phyloP scores from a whole-genome alignment of 2,888 invertebrate genomes.

The Pseudoips prasinana region DNA sequence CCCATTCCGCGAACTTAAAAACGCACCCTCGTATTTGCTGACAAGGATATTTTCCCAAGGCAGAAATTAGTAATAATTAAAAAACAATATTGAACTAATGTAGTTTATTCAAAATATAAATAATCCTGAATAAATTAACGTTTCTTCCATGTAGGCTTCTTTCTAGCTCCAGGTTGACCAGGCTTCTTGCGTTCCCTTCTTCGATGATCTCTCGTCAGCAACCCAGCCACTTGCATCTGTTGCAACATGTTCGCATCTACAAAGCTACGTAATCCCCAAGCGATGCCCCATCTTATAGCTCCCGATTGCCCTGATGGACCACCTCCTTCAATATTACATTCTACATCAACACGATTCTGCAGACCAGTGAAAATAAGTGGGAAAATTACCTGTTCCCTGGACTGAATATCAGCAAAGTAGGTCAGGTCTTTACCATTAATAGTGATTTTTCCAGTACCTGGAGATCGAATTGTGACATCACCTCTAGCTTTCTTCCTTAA shows the following conservation, averaged over 20 bases:
- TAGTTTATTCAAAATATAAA: slow-evolving; percentile 12
- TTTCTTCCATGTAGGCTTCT: slow-evolving; percentile 96
- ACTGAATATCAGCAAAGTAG: slow-evolving; percentile 87
- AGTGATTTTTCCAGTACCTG: slow-evolving; percentile 91
- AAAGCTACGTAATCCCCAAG: slow-evolving; percentile 92
- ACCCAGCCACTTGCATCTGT: slow-evolving; percentile 94
- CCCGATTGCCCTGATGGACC: slow-evolving; percentile 93
- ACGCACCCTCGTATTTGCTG: too few species aligned
- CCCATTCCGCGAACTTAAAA: too few species aligned
- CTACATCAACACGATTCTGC: slow-evolving; percentile 90
- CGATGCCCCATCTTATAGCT: slow-evolving; percentile 92
- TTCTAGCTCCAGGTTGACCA: slow-evolving; percentile 94
- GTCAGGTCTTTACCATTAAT: slow-evolving; percentile 91
- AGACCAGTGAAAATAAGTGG: slow-evolving; percentile 91
- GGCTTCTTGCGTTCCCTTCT: slow-evolving; percentile 94
- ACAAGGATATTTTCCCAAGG: too few species aligned
- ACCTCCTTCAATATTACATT: slow-evolving; percentile 87
- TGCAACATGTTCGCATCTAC: slow-evolving; percentile 88
- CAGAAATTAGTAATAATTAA: background rate
- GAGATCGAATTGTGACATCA: slow-evolving; percentile 89
- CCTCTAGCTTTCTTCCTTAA: slow-evolving; percentile 87
- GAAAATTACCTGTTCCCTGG: slow-evolving; percentile 92
- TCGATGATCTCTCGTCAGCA: slow-evolving; percentile 90
- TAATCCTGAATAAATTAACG: slow-evolving; percentile 76
- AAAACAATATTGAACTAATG: slow-evolving; percentile 3